Evolutionary conservation across 2,113 vertebrate species (phyloP).

Genomic region (Procavia capensis): DNA sequence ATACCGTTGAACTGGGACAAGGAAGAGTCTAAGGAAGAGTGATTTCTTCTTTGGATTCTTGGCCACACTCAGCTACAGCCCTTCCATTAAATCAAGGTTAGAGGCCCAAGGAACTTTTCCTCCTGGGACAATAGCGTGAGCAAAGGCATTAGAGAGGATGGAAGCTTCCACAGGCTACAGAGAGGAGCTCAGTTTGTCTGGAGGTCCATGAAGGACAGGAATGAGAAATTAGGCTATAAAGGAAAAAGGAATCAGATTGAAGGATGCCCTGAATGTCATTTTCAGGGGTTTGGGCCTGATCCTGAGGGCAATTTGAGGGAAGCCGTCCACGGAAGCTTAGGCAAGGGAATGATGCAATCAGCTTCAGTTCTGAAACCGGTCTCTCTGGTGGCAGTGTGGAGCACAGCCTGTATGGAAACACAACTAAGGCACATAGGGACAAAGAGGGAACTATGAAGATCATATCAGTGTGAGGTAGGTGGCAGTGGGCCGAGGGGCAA

Average conservation of each 20-base stretch:
- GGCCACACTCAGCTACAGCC: not conserved
- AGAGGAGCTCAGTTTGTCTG: not conserved
- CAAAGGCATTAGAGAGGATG: not conserved
- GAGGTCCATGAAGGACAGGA: not conserved
- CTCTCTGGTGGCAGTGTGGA: not conserved
- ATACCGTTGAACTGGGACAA: not conserved
- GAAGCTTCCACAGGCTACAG: not conserved
- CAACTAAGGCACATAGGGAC: not conserved
- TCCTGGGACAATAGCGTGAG: not conserved
- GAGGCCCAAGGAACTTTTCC: not conserved
- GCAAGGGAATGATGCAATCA: not conserved
- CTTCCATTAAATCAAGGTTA: not conserved
- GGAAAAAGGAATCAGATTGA: not conserved
- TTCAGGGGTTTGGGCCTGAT: not conserved
- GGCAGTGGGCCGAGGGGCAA: not conserved
- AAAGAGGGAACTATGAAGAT: not conserved
- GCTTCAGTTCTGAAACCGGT: not conserved
- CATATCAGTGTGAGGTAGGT: not conserved
- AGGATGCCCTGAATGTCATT: not conserved
- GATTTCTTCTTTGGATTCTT: not conserved
- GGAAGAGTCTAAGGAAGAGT: not conserved
- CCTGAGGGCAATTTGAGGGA: not conserved
- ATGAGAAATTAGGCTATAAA: not conserved
- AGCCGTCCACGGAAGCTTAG: not conserved
- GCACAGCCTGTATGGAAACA: not conserved